Evolutionary conservation across 35 echinoderm and acorn worm species (phyloP), one percentile per base, ranked within the genome.

Genomic region (Ophiothrix spiculata): DNA sequence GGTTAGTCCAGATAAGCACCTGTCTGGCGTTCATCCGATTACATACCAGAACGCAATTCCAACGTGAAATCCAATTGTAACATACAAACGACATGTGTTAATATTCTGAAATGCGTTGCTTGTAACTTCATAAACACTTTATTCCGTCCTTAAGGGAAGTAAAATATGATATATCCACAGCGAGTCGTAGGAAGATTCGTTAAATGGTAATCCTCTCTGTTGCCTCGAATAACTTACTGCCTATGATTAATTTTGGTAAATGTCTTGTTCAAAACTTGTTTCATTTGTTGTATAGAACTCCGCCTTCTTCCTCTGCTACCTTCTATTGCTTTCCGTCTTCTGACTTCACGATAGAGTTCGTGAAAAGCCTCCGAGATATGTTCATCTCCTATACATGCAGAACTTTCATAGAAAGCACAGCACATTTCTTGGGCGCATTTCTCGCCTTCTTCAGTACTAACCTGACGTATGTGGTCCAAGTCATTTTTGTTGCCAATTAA

Each of bases 401-500:
- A 97, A 40, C 77, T 75, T 36, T 97, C 95, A 74, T 87, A 97
- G 45, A 97, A 97, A 29, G 95, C 95, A 79, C 95, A 97, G 0
- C 91, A 90, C 25, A 97, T 78, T 21, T 97, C 95, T 39, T 92
- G 87, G 0, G 95, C 87, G 14, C 92, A 64, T 86, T 84, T 90
- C 80, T 97, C 95, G 23, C 95, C 95, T 85, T 97, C 95, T 74
- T 97, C 95, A 28, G 91, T 93, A 0, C 79, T 83, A 0, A 97
- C 95, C 36, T 89, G 88, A 25, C 95, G 90, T 38, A 89, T 56
- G 45, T 97, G 91, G 74, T 97, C 91, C 38, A 97, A 87, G 38
- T 97, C 95, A 82, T 87, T 87, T 82, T 97, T 97, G 80, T 97
- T 97, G 14, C 85, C 95, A 35, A 97, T 56, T 36, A 97, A 90